Evolutionary conservation across 2,797 vertebrate species (phyloP).

Genomic region (Chaetodon trifasciatus): DNA sequence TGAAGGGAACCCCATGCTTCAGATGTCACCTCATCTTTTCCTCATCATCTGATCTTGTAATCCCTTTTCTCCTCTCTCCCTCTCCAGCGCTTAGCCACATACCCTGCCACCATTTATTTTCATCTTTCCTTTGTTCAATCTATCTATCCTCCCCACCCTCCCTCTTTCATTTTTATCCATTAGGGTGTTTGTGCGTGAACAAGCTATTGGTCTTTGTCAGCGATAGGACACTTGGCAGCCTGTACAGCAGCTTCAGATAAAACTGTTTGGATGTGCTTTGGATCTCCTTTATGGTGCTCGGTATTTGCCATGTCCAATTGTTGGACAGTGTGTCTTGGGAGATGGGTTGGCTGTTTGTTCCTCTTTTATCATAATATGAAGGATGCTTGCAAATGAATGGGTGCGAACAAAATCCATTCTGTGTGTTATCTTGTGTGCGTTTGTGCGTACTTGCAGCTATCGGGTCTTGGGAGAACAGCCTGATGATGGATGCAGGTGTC

Average conservation of each 20-base stretch:
- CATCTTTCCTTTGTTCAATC: conserved; percentile 20
- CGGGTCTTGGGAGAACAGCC: conserved; percentile 39
- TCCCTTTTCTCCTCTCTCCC: conserved; percentile 31
- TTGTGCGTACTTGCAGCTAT: conserved; percentile 18
- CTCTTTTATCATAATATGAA: conserved; percentile 33
- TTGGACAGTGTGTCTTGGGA: neutral
- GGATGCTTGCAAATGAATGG: conserved; percentile 14
- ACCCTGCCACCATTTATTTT: conserved; percentile 34
- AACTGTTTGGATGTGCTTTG: conserved; percentile 7
- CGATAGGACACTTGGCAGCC: conserved; percentile 31
- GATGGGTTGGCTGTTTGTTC: conserved; percentile 4
- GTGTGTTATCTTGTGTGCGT: neutral
- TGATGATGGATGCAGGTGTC: conserved; percentile 50
- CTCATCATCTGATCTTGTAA: conserved; percentile 45
- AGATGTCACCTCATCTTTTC: conserved; percentile 58
- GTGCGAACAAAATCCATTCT: neutral
- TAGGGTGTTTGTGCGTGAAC: conserved; percentile 42
- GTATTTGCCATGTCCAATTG: neutral
- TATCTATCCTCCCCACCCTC: conserved; percentile 21
- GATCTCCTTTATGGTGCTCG: neutral
- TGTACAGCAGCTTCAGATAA: conserved; percentile 31
- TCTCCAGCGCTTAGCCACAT: conserved; percentile 18
- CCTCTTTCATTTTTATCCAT: conserved; percentile 55
- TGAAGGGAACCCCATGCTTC: conserved; percentile 46
- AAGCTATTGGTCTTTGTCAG: conserved; percentile 60